Base-by-base conservation (phyloP, 2,888 invertebrate genomes). In the Phaedon cochleariae region DNA sequence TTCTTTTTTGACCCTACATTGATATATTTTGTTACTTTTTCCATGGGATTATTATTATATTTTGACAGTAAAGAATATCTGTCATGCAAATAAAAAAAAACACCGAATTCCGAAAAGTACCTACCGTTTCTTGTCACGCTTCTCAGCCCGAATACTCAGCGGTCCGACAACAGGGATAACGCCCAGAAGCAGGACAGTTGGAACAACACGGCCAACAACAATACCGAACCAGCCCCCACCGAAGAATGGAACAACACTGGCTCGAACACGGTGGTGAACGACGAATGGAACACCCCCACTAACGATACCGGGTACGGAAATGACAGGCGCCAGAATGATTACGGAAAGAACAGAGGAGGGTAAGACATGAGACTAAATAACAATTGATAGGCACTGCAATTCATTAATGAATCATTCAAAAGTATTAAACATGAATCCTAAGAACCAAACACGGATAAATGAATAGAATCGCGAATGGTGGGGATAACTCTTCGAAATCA, bases 281-380 rank as follows among this genome's bases (percentile, higher is more conserved):
- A 69, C 21, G 62, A 62, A 15, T 59, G 68, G 71, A 41, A 45
- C 37, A 46, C 61, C 1, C 45, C 59, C n/a, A n/a, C 55, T 9
- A 63, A 59, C 18, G 60, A 67, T n/a, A 41, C 9, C 26, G 64
- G 60, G 22, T 60, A 52, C 26, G 52, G 49, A 34, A 34, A 57
- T 21, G 66, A 71, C 29, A 53, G 65, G 7, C 64, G 65, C 26
- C 58, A 68, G 34, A 66, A 69, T 29, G 62, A 68, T 48, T 72
- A 67, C 52, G 63, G 63, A 17, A 67, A 49, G 18, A 64, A 60
- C 41, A 62, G 57, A 62, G 37, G 57, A 60, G 67, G 53, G 63
- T 63, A 46, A 48, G 61, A 54, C 12, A 48, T 37, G 7, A 15
- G n/a, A n/a, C n/a, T n/a, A n/a, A n/a, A n/a, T n/a, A n/a, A n/a